These are phyloP conservation scores for Dinomys branickii DNA, from an alignment of 2,113 vertebrate genomes.

Conservation along the genomic window DNA sequence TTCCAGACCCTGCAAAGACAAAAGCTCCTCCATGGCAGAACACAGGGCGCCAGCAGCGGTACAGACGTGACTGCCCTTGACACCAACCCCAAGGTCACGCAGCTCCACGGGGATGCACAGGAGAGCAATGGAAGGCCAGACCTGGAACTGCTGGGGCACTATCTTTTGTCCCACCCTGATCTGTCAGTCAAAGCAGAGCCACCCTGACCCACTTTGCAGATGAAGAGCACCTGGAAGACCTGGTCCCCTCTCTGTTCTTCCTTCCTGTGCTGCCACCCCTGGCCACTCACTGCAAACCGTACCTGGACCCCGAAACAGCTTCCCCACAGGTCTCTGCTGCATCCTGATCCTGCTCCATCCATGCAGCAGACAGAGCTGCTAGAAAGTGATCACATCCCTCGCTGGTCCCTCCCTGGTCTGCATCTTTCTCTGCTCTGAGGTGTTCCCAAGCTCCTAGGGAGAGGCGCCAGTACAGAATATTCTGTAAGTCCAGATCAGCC, in stretches of 20 bases:
- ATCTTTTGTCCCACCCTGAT: background rate
- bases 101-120: accelerated
- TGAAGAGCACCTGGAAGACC: background rate
- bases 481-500: background rate
- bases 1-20: background rate
- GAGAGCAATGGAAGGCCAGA: background rate
- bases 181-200: background rate
- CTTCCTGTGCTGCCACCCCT: background rate
- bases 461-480: background rate
- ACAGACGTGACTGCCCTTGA: background rate
- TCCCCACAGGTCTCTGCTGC: background rate
- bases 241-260: background rate
- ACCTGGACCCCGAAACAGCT: background rate
- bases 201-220: background rate
- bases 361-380: background rate
- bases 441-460: background rate
- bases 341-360: background rate
- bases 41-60: accelerated
- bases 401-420: no score
- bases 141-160: background rate
- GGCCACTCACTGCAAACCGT: background rate
- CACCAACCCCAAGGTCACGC: background rate
- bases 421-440: background rate
- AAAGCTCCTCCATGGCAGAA: background rate
- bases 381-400: background rate